A percentile compares a stretch with the other conserved stretches of the same genome.
These are phyloP conservation scores for Scaptomyza flava DNA, from an alignment of 2,888 invertebrate genomes.

Conservation along the genomic window DNA sequence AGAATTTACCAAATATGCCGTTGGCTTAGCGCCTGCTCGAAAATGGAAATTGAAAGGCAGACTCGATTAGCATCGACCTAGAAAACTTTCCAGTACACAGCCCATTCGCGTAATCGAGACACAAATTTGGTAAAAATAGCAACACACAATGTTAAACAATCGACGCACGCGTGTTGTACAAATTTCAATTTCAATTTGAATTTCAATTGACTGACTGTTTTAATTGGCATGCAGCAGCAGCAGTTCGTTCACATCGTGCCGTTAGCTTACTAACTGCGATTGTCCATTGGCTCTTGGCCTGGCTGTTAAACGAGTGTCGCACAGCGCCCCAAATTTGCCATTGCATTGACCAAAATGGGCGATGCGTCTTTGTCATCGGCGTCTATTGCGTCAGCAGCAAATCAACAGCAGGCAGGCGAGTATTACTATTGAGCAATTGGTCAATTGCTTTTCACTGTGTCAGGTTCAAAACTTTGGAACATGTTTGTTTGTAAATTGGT, in stretches of 20 bases:
- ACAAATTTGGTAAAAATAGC: conserved; percentile 14
- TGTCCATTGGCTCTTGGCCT: conserved; percentile 36
- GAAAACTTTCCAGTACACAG: conserved; percentile 47
- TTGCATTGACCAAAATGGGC: conserved; percentile 73
- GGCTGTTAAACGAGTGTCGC: conserved; percentile 60
- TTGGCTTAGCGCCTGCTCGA: conserved; percentile 20
- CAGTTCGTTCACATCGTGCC: conserved; percentile 17
- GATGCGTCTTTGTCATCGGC: conserved; percentile 23
- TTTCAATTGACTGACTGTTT: conserved; percentile 50
- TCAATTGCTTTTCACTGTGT: conserved; percentile 70
- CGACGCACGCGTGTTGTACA: conserved; percentile 58
- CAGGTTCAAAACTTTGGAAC: conserved; percentile 65
- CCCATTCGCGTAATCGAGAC: conserved; percentile 56
- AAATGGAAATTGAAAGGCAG: conserved; percentile 48
- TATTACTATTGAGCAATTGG: conserved; percentile 69
- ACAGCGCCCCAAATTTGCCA: conserved; percentile 71
- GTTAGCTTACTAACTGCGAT: conserved; percentile 51
- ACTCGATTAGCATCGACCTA: conserved; percentile 72
- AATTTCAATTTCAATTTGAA: conserved; percentile 65
- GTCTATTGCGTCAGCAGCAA: conserved; percentile 63
- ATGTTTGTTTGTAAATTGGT: conserved; percentile 31
- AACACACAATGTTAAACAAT: conserved; percentile 59
- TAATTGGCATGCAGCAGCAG: conserved; percentile 59
- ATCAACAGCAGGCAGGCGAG: conserved; percentile 15
- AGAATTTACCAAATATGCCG: conserved; percentile 2